Conservation (phyloP, 2,888 invertebrate genomes). For the Onthophagus sagittarius region DNA sequence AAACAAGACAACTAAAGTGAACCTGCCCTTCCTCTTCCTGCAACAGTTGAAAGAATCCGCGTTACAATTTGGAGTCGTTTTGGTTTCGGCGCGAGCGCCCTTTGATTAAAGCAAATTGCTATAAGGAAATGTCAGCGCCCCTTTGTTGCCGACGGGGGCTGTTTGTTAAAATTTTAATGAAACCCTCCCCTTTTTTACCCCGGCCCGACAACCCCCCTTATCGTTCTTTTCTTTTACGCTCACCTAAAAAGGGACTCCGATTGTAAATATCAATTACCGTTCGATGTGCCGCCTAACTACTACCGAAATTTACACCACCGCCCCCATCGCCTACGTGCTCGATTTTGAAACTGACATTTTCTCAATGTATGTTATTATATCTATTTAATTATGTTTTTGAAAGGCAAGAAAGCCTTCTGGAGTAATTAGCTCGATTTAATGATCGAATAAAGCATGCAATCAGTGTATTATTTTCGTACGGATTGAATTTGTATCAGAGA, state of each 20-base stretch:
- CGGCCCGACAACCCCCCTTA: background rate
- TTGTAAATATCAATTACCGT: background rate
- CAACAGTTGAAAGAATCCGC: constrained; percentile 28
- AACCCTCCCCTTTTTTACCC: background rate
- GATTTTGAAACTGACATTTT: background rate
- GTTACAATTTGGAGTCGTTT: constrained; percentile 6
- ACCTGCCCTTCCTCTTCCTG: constrained; percentile 34
- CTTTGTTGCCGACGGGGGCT: background rate
- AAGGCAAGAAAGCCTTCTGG: too few species aligned
- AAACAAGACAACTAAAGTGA: constrained; percentile 34
- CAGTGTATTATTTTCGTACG: too few species aligned
- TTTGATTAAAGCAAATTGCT: constrained; percentile 7
- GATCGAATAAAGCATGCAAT: too few species aligned
- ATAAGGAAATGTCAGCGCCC: background rate
- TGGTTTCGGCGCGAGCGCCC: background rate
- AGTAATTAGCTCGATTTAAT: background rate
- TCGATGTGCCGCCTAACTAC: background rate
- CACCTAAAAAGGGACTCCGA: background rate
- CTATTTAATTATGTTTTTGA: background rate
- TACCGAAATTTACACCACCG: background rate
- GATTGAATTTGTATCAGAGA: background rate
- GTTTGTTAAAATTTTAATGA: constrained; percentile 12
- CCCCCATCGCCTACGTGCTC: background rate
- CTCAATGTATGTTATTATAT: background rate
- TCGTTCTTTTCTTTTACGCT: background rate